phyloP scores from a whole-genome alignment of 2,113 vertebrate species.

The Castor canadensis region DNA sequence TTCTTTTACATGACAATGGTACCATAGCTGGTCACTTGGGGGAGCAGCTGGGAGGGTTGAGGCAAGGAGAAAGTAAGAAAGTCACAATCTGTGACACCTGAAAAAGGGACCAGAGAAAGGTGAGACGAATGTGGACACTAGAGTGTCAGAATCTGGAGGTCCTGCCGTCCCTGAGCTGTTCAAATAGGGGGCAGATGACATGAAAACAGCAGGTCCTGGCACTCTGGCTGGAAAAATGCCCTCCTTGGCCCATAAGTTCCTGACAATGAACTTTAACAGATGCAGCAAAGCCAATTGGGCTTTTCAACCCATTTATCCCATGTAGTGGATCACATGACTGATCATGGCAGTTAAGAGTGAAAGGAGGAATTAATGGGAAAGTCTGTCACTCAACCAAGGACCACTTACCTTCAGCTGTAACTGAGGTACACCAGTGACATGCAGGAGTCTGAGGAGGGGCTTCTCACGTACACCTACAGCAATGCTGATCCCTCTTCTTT shows the following conservation, averaged over 20 bases:
- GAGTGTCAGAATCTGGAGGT: background rate
- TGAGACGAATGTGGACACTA: background rate
- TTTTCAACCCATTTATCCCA: background rate
- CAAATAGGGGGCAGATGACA: background rate
- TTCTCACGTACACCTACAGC: accelerated
- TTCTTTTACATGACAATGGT: background rate
- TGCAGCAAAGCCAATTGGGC: background rate
- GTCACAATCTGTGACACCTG: background rate
- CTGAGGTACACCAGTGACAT: too few relatives aligned
- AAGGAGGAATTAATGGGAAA: background rate
- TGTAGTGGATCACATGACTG: background rate
- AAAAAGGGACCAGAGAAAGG: background rate
- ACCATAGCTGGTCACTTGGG: background rate
- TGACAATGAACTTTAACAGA: background rate
- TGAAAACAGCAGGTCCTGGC: background rate
- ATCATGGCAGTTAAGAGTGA: background rate
- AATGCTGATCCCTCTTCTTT: background rate
- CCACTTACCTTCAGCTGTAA: background rate
- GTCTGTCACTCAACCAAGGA: background rate
- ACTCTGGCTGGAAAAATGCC: background rate
- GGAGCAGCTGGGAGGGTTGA: background rate
- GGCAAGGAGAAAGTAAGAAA: background rate
- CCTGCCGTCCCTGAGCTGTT: background rate
- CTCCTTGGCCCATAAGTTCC: background rate
- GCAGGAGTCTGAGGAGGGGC: background rate